These are phyloP conservation scores for Holothuria leucospilota DNA, from an alignment of 53 echinoderm and acorn worm genomes.

Conservation along the genomic window DNA sequence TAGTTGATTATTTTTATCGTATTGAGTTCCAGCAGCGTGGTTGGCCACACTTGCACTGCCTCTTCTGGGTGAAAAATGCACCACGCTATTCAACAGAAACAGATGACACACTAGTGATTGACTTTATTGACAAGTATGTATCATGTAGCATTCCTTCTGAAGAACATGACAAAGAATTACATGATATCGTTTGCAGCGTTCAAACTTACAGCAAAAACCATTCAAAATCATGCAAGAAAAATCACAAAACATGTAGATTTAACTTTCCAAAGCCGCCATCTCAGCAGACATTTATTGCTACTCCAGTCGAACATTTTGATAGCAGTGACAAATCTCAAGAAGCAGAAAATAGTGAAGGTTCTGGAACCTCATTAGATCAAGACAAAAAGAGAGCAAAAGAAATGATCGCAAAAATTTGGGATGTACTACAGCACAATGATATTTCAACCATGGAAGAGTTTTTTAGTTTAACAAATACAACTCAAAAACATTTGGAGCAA, in stretches of 20 bases:
- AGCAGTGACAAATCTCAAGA: too few species aligned
- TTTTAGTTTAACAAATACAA: slow-evolving; percentile 40
- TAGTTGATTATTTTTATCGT: not conserved
- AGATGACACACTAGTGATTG: not conserved
- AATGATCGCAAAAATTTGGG: slow-evolving; percentile 14
- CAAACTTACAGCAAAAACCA: slow-evolving; percentile 22
- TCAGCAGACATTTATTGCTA: not conserved
- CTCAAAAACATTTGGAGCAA: slow-evolving; percentile 66
- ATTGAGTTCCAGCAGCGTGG: slow-evolving; percentile 28
- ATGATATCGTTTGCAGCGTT: not conserved
- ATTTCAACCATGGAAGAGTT: slow-evolving; percentile 44
- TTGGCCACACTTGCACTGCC: slow-evolving; percentile 7
- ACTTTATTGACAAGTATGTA: slow-evolving; percentile 14
- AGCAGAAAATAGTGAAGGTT: too few species aligned
- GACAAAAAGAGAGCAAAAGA: not conserved
- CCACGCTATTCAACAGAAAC: not conserved
- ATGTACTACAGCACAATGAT: slow-evolving; percentile 26
- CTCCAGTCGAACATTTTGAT: too few species aligned
- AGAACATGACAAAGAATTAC: not conserved
- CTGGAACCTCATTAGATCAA: not conserved
- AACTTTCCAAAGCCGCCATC: not conserved
- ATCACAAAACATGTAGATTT: not conserved
- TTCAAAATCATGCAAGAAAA: slow-evolving; percentile 58
- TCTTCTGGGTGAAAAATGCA: slow-evolving; percentile 55
- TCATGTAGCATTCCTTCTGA: not conserved